phyloP scores from a whole-genome alignment of 2,888 invertebrate genomes.

The Incurvaria masculella region DNA sequence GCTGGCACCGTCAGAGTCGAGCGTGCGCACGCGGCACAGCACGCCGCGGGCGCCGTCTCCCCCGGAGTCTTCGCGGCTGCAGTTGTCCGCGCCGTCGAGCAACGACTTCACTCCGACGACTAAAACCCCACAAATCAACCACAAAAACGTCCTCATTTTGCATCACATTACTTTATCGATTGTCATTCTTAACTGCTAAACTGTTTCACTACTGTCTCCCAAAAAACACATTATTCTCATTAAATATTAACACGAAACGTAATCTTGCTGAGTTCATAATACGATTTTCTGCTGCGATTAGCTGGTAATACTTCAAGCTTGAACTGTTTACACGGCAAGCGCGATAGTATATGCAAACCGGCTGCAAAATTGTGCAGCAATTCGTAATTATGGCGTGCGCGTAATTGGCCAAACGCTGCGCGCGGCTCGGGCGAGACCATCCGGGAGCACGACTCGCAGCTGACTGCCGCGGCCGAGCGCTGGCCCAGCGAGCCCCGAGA shows the following conservation, averaged over 20 bases:
- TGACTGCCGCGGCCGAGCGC: background rate
- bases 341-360: background rate
- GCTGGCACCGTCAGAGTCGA: constrained; percentile 66
- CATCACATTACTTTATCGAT: constrained; percentile 18
- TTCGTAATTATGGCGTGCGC: background rate
- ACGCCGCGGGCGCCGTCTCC: constrained; percentile 47
- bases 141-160: constrained; percentile 51
- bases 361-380: background rate
- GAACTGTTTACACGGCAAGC: background rate
- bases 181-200: too few relatives aligned
- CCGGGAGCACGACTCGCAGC: background rate
- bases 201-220: too few relatives aligned
- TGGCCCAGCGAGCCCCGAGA: constrained; percentile 24
- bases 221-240: too few relatives aligned
- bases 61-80: constrained; percentile 38
- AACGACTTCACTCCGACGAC: constrained; percentile 46
- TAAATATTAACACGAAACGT: too few relatives aligned
- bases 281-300: too few relatives aligned
- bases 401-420: background rate
- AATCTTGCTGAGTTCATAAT: too few relatives aligned
- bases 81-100: constrained; percentile 41
- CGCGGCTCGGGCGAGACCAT: background rate
- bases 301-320: too few relatives aligned
- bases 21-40: constrained; percentile 66
- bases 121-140: constrained; percentile 51